Evolutionary conservation across 2,888 invertebrate genomes (phyloP), one percentile per base, ranked within the genome.

Genomic region (Pelosia muscerda): DNA sequence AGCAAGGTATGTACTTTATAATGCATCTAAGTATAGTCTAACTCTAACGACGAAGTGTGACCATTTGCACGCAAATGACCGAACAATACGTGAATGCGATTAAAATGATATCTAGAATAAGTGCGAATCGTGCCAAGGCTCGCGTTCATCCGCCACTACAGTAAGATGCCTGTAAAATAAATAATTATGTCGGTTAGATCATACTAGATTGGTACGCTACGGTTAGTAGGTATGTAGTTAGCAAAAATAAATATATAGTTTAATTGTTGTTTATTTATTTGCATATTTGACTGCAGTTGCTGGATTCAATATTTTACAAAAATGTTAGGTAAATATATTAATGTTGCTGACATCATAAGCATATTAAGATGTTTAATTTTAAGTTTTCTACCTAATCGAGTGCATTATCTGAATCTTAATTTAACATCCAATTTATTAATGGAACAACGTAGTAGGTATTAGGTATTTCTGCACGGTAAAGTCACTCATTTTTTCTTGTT

Each of bases 1-100:
- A 96, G 96, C 88, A 97, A 97, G 96, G 97, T 97, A 95, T 94
- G 96, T 87, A 73, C 65, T 49, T 59, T 22, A 49, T 49, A 38
- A 28, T 42, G 9, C 34, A n/a, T 34, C 9, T 54, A 22, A 3
- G 13, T n/a, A 34, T 19, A 53, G 4, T 19, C 19, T n/a, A 31
- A 23, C n/a, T 34, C 11, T 38, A 34, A 31, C 31, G 22, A 23
- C 66, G 38, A 9, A 2, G 6, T n/a, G 23, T 28, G 56, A 56
- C 58, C 58, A 63, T 42, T 55, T 57, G 63, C 57, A 63, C 22
- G 54, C 23, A 54, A 49, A 71, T 73, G 66, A 75, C 60, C 68
- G 53, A 57, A 55, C 56, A 56, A 59, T 71, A 79, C 79, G 74
- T 79, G 78, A 60, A 74, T 73, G 71, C 64, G 76, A 79, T 79